These are phyloP conservation scores for Anorthoa munda DNA, from an alignment of 2,888 invertebrate genomes.

Conservation along the genomic window DNA sequence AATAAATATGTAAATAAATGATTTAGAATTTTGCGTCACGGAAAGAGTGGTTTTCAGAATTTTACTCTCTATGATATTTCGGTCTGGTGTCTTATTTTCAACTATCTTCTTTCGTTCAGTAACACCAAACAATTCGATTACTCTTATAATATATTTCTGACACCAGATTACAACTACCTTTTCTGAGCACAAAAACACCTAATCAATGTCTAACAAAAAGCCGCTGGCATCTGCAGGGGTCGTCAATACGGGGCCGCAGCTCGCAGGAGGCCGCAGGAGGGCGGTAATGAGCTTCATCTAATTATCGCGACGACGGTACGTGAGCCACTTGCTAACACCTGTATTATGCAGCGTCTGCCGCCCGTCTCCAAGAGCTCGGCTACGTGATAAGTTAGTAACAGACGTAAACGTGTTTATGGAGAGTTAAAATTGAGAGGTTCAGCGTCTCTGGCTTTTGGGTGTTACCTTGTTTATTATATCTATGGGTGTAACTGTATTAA, in stretches of 20 bases:
- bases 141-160: neutral
- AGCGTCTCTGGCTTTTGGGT: constrained; percentile 1
- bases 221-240: constrained; percentile 53
- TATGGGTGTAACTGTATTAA: neutral
- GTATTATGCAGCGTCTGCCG: constrained; percentile 66
- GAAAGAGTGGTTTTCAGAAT: too few species aligned
- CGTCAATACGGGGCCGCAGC: constrained; percentile 65
- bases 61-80: too few species aligned
- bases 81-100: too few species aligned
- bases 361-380: constrained; percentile 38
- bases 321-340: constrained; percentile 79
- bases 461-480: too few species aligned
- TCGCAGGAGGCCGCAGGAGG: constrained; percentile 57
- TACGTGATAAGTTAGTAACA: constrained; percentile 16
- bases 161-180: constrained; percentile 1
- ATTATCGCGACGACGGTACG: constrained; percentile 74
- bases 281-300: constrained; percentile 79
- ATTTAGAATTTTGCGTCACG: too few species aligned
- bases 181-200: constrained; percentile 32
- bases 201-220: constrained; percentile 64
- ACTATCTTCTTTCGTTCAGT: neutral
- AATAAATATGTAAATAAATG: too few species aligned
- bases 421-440: constrained; percentile 49
- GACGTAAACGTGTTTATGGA: constrained; percentile 47
- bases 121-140: neutral